Base-by-base conservation (phyloP, 2,888 invertebrate genomes). In the Dasypolia templi region DNA sequence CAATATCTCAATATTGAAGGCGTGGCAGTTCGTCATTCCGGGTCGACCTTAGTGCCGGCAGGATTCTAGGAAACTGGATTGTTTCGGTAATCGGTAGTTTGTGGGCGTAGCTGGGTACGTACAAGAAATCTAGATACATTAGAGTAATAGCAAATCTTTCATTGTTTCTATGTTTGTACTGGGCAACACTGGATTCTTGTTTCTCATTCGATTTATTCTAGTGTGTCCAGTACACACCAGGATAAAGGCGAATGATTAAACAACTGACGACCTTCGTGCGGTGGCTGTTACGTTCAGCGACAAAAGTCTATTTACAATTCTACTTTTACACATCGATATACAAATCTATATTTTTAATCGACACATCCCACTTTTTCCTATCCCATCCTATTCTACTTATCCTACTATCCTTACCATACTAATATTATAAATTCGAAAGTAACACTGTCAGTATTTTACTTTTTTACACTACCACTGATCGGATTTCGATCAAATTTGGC, bases 21-120 rank as follows among this genome's bases (percentile, higher is more conserved):
- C 29, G 56, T 80, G 55, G 55, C n/a, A 17, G 81, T 81, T 84
- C 81, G 71, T 68, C 64, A 75, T 68, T 1, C 14, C 64, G 72
- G n/a, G 81, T 71, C 26, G 71, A 64, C 81, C 81, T 75, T 56
- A 71, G 32, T 35, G 14, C 7, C 53, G 32, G 53, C 83, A 11
- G 49, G 58, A 46, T 56, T 66, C 53, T 69, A 68, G 49, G 29
- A 71, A 53, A 81, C 76, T 55, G 49, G 64, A 71, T 29, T 58
- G 61, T 81, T 84, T 75, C 61, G 75, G 67, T 44, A 70, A 61
- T 49, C 58, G 44, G 0, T 56, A 12, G 2, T 58, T 55, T 58
- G 61, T 75, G 22, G 61, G 67, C 22, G 75, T 71, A n/a, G 26
- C 29, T 59, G 14, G 17, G 7, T 59, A 32, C 22, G 29, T 51